Conservation (phyloP, 2,797 vertebrate species). For the Danio tinwini region DNA sequence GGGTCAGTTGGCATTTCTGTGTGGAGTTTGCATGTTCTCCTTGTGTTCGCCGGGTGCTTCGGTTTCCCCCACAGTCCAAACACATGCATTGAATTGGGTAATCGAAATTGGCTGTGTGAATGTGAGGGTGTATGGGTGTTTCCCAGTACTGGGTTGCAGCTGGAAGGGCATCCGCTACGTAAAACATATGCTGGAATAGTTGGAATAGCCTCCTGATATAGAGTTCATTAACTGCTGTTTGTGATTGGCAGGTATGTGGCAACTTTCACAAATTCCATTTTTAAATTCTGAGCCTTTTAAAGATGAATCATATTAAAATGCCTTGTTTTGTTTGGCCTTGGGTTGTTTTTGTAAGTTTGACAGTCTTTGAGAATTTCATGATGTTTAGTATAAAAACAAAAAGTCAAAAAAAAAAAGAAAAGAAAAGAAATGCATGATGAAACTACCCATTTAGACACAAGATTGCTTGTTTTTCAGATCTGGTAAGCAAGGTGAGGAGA, state of each 20-base stretch:
- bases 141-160: too few relatives aligned
- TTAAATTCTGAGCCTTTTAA: neutral
- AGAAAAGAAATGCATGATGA: neutral
- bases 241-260: neutral
- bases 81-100: too few relatives aligned
- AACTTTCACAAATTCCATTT: neutral
- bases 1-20: too few relatives aligned
- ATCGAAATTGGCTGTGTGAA: too few relatives aligned
- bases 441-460: neutral
- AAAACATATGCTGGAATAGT: too few relatives aligned
- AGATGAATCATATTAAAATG: neutral
- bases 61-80: too few relatives aligned
- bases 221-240: neutral
- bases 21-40: too few relatives aligned
- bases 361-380: neutral
- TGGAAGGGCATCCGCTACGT: too few relatives aligned
- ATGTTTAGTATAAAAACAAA: neutral
- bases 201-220: too few relatives aligned
- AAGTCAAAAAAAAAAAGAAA: too few relatives aligned
- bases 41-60: too few relatives aligned
- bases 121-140: too few relatives aligned
- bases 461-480: neutral
- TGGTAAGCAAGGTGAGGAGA: neutral
- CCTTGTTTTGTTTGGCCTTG: slow-evolving; percentile 5
- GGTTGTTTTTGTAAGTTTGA: neutral